A percentile compares a stretch with the other conserved stretches of the same genome.
Conservation (phyloP, 2,797 vertebrate genomes). For the Acanthurus tractus region DNA sequence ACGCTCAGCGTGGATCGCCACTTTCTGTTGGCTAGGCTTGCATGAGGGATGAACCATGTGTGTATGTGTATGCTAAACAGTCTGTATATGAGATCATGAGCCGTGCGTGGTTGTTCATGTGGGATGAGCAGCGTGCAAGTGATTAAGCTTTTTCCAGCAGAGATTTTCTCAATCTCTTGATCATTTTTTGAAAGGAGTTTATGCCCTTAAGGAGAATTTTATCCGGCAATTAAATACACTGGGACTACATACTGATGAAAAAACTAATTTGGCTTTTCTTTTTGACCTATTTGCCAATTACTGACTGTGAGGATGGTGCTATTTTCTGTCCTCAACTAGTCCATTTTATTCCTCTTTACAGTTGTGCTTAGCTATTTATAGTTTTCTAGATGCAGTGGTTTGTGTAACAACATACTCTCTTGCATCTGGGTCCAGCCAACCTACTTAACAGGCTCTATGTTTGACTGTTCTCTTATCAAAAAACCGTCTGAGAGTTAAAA, state of each 20-base stretch:
- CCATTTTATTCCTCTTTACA: conserved; percentile 6
- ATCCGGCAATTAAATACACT: conserved; percentile 8
- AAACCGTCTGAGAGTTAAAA: not conserved
- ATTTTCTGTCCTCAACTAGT: conserved; percentile 1
- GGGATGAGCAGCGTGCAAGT: conserved; percentile 49
- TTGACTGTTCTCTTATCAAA: conserved; percentile 6
- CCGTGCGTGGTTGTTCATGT: conserved; percentile 53
- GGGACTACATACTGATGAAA: not conserved
- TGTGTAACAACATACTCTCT: conserved; percentile 13
- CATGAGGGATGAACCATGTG: conserved; percentile 56
- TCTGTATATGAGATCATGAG: conserved; percentile 59
- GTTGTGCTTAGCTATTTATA: conserved; percentile 28
- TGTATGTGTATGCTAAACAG: conserved; percentile 61
- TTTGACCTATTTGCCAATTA: not conserved
- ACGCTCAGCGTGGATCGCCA: conserved; percentile 63
- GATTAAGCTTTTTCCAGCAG: conserved; percentile 34
- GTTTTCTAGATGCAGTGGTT: conserved; percentile 19
- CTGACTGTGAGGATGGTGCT: not conserved
- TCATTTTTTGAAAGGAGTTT: conserved; percentile 11
- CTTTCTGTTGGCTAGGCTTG: conserved; percentile 81
- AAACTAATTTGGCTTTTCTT: not conserved
- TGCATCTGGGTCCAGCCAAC: conserved; percentile 22
- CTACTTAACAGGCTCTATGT: conserved; percentile 3
- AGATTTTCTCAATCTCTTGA: conserved; percentile 34
- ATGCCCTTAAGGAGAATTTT: not conserved